A percentile compares a stretch with the other conserved stretches of the same genome.
These are phyloP conservation scores for Branchinecta lynchi DNA, from an alignment of 1,140 invertebrate genomes.

Conservation along the genomic window DNA sequence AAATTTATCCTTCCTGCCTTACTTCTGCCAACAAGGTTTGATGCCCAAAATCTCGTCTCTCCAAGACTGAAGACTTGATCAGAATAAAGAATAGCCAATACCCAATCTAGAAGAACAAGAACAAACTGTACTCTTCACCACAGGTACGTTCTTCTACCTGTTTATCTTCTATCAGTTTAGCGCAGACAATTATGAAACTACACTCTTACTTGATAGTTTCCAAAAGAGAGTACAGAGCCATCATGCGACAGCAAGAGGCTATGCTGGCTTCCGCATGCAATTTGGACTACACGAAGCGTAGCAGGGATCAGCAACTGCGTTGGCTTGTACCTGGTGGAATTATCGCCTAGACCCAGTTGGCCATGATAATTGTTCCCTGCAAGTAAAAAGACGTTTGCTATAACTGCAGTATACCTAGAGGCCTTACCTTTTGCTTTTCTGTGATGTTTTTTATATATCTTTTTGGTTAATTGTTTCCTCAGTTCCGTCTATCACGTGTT, in stretches of 20 bases:
- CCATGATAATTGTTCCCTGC: constrained; percentile 74
- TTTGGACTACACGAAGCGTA: constrained; percentile 42
- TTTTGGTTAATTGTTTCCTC: too few species aligned
- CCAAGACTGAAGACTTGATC: too few species aligned
- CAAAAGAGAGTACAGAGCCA: constrained; percentile 87
- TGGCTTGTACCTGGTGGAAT: constrained; percentile 51
- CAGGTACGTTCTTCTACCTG: neutral
- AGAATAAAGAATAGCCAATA: too few species aligned
- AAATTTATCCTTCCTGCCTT: too few species aligned
- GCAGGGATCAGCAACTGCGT: constrained; percentile 55
- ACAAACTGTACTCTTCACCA: constrained; percentile 15
- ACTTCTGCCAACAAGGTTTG: too few species aligned
- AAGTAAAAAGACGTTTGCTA: too few species aligned
- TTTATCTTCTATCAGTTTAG: too few species aligned
- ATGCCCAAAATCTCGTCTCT: too few species aligned
- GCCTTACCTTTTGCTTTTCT: too few species aligned
- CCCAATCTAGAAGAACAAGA: neutral
- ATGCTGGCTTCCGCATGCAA: constrained; percentile 89
- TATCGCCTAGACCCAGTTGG: constrained; percentile 77
- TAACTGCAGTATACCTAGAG: too few species aligned
- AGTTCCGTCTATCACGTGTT: too few species aligned
- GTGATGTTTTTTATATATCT: too few species aligned
- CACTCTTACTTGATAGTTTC: constrained; percentile 57
- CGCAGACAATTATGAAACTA: constrained; percentile 6
- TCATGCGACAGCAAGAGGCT: constrained; percentile 73